Evolutionary conservation across 2,888 invertebrate species (phyloP).

Genomic region (Platycnemis pennipes): DNA sequence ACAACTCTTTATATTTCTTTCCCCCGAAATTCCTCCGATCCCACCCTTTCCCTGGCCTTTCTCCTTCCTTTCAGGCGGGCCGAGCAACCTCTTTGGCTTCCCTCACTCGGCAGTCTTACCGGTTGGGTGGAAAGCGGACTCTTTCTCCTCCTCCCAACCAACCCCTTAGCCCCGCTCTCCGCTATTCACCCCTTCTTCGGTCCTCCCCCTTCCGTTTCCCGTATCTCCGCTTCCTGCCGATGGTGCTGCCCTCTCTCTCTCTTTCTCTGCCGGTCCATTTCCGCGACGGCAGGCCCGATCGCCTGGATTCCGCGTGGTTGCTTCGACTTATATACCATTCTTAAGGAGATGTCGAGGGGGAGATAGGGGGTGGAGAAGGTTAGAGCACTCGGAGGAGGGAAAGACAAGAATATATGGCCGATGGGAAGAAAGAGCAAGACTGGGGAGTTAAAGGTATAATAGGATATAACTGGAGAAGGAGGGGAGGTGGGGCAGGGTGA

Average conservation of each 20-base stretch:
- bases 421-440: not conserved
- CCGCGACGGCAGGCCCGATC: not conserved
- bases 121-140: not conserved
- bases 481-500: not conserved
- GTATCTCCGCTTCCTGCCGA: slow-evolving; percentile 20
- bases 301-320: not conserved
- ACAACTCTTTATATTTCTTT: not conserved
- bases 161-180: not conserved
- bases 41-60: no score
- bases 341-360: not conserved
- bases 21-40: not conserved
- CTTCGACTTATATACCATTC: slow-evolving; percentile 9
- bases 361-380: not conserved
- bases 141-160: not conserved
- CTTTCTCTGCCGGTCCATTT: slow-evolving; percentile 31
- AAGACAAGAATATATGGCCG: not conserved
- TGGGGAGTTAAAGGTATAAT: not conserved
- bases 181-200: not conserved
- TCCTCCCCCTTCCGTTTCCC: not conserved
- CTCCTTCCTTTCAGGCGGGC: no score
- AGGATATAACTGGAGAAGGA: not conserved
- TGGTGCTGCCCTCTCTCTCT: slow-evolving; percentile 24
- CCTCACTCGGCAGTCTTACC: not conserved
- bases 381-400: not conserved
- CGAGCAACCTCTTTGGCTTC: not conserved